A percentile compares a stretch with the other conserved stretches of the same genome.
phyloP scores from a whole-genome alignment of 2,888 invertebrate species.

The Buathra laborator region DNA sequence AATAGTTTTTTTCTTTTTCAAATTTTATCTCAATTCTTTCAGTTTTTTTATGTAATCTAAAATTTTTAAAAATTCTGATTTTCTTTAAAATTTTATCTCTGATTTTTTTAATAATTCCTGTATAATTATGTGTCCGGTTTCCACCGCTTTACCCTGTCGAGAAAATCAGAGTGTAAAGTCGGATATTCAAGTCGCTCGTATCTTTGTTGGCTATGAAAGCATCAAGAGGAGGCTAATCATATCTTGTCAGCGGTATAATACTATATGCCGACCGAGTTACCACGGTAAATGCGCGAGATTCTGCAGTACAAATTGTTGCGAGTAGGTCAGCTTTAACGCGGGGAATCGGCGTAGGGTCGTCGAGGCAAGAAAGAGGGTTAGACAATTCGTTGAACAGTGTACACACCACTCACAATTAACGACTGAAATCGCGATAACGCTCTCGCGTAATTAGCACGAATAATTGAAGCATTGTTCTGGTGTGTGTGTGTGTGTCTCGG shows the following conservation, averaged over 20 bases:
- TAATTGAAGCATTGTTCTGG: slow-evolving; percentile 75
- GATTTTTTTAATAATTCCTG: no score
- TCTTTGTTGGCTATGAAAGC: not conserved
- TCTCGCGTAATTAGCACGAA: slow-evolving; percentile 71
- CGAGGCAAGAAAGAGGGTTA: slow-evolving; percentile 36
- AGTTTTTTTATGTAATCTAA: no score
- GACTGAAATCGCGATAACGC: slow-evolving; percentile 60
- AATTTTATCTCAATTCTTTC: no score
- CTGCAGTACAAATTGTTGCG: slow-evolving; percentile 1
- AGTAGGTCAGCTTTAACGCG: slow-evolving; percentile 46
- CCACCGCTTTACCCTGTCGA: no score
- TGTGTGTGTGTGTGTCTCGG: slow-evolving; percentile 21
- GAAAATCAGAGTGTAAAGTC: not conserved
- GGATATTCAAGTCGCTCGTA: not conserved
- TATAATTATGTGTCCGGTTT: no score
- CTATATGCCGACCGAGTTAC: slow-evolving; percentile 21
- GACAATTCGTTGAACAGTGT: slow-evolving; percentile 60
- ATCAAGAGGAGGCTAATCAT: not conserved
- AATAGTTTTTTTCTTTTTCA: no score
- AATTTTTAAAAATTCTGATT: no score
- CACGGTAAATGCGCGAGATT: slow-evolving; percentile 8
- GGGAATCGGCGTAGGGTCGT: slow-evolving; percentile 64
- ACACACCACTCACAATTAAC: slow-evolving; percentile 71
- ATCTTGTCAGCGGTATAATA: not conserved
- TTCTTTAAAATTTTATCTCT: no score